These are phyloP conservation scores for Cyrtodaria siliqua DNA, from an alignment of 2,888 invertebrate genomes.

Conservation along the genomic window DNA sequence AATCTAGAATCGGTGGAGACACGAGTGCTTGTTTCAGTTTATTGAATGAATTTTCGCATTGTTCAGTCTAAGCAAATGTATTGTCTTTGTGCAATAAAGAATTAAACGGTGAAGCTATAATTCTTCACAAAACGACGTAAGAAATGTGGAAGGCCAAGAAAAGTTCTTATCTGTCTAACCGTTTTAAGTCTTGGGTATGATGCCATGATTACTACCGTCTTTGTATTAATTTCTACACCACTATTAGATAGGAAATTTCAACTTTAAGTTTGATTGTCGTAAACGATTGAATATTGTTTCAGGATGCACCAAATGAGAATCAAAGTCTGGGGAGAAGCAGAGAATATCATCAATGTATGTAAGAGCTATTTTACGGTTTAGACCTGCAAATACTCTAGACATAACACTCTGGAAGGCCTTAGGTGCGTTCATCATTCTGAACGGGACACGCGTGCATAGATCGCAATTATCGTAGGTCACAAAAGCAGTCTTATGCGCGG, in stretches of 20 bases:
- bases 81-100: neutral
- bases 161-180: neutral
- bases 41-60: neutral
- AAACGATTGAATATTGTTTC: constrained; percentile 48
- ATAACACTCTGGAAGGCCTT: constrained; percentile 51
- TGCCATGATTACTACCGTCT: neutral
- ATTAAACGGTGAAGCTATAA: neutral
- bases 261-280: constrained; percentile 38
- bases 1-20: neutral
- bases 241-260: constrained; percentile 19
- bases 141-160: constrained; percentile 20
- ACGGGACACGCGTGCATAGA: constrained; percentile 50
- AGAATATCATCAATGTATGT: constrained; percentile 65
- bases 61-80: constrained; percentile 1
- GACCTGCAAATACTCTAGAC: constrained; percentile 37
- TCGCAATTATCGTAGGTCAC: constrained; percentile 51
- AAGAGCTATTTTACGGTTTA: constrained; percentile 58
- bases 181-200: neutral
- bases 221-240: no score
- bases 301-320: constrained; percentile 52
- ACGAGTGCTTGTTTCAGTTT: neutral
- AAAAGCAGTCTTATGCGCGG: no score
- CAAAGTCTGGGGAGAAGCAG: constrained; percentile 41
- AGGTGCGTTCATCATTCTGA: constrained; percentile 55
- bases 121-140: constrained; percentile 37